Base-by-base conservation (phyloP, 2,797 vertebrate genomes). In the Rhinogobio ventralis region DNA sequence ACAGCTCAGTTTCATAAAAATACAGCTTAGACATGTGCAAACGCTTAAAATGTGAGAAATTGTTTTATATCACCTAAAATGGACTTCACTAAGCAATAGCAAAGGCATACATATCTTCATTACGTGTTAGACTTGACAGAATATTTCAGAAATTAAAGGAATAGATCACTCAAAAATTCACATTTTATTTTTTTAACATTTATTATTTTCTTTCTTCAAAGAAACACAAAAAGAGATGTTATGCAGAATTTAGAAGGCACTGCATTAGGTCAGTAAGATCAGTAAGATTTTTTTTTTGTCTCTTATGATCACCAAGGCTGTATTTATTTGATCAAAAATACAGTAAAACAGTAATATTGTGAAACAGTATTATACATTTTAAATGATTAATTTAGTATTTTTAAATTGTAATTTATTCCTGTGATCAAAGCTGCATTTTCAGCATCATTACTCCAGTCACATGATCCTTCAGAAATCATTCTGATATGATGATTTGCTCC, bases 21-120 rank as follows among this genome's bases (percentile, higher is more conserved):
- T 57, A 64, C 49, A 75, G 64, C 79, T 86, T 75, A 77, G 83
- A 88, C 81, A 86, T 88, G 81, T 86, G 87, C 72, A 80, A 75
- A 82, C 7, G 19, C 81, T 89, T 82, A 75, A 67, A 79, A 73
- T 49, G 17, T n/a, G 9, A 28, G 71, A 84, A 79, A 62, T 73
- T 78, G 10, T 71, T 84, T 77, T 30, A 64, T 36, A 39, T 46
- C 7, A 28, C 77, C 81, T 67, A 57, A 88, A 84, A 83, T 84
- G 49, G 45, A 33, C 75, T 49, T 42, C 72, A 77, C 72, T 64
- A 42, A 77, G 71, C 72, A 83, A 74, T 62, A 69, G 76, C 76
- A 77, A 60, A 79, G 69, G 62, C 53, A 55, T 14, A 13, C 51
- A 83, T 45, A 33, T 86, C 64, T 81, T 82, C 30, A 67, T 86